These are phyloP conservation scores for Gasterosteus aculeatus DNA, from an alignment of 2,113 vertebrate species.

Conservation along the genomic window DNA sequence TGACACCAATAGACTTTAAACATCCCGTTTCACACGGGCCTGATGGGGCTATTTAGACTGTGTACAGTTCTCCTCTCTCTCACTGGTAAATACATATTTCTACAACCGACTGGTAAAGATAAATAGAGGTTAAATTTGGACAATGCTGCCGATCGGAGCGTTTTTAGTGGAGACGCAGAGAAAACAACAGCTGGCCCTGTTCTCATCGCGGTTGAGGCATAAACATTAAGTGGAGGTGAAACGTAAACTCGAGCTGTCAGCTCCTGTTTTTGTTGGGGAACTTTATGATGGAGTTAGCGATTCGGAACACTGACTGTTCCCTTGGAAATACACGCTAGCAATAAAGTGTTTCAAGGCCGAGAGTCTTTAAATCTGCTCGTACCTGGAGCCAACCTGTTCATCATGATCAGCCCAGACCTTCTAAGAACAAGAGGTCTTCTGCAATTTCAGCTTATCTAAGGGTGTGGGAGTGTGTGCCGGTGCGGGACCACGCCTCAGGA, in stretches of 20 bases:
- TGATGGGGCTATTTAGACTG: conserved; percentile 64
- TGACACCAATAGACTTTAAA: conserved; percentile 69
- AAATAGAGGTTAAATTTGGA: conserved; percentile 65
- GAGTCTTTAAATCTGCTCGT: conserved; percentile 13
- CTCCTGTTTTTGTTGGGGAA: conserved; percentile 21
- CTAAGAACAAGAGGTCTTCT: conserved; percentile 38
- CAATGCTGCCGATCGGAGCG: conserved; percentile 49
- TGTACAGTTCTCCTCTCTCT: conserved; percentile 38
- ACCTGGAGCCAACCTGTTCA: conserved; percentile 29
- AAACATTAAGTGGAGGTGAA: conserved; percentile 42
- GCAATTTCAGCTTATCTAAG: conserved; percentile 52
- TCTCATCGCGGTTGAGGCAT: conserved; percentile 23
- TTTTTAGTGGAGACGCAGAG: background rate
- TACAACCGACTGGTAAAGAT: conserved; percentile 52
- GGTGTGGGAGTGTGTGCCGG: conserved; percentile 23
- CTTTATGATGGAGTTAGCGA: conserved; percentile 10
- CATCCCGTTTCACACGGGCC: conserved; percentile 75
- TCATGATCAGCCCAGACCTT: conserved; percentile 25
- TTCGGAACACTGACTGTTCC: conserved; percentile 14
- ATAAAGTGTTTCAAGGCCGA: background rate
- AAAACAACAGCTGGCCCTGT: conserved; percentile 18
- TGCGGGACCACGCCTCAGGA: conserved; percentile 23
- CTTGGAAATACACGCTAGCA: conserved; percentile 6
- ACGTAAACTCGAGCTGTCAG: conserved; percentile 16
- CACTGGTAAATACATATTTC: conserved; percentile 71